These are phyloP conservation scores for Temnothorax longispinosus DNA, from an alignment of 1,140 invertebrate genomes.

Conservation along the genomic window DNA sequence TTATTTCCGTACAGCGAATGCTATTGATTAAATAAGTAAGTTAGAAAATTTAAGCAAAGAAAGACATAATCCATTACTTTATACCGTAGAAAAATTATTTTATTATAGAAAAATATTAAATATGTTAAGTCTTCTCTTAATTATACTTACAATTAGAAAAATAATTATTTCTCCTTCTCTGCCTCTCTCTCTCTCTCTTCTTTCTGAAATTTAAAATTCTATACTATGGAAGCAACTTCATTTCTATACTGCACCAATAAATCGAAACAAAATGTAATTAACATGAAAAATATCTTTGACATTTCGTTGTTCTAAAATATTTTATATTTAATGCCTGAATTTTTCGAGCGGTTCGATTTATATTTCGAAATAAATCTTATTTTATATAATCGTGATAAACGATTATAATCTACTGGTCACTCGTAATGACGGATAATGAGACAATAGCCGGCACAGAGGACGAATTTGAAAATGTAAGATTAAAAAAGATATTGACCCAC, in stretches of 20 bases:
- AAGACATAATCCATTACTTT: background rate
- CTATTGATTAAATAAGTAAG: background rate
- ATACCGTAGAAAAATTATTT: background rate
- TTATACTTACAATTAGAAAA: background rate
- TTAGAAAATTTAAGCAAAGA: constrained; percentile 5
- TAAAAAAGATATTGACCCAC: background rate
- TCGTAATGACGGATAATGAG: constrained; percentile 29
- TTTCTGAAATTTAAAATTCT: background rate
- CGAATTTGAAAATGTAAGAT: constrained; percentile 44
- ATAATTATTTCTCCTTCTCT: background rate
- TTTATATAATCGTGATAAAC: background rate
- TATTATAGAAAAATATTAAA: background rate
- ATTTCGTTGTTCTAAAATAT: constrained; percentile 5
- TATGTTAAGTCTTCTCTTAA: background rate
- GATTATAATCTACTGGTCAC: background rate
- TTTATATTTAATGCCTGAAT: background rate
- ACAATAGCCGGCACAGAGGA: background rate
- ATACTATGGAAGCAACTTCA: constrained; percentile 33
- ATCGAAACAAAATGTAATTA: constrained; percentile 42
- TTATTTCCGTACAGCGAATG: constrained; percentile 1
- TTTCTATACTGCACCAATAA: background rate
- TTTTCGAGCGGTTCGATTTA: background rate
- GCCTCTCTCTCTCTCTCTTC: background rate
- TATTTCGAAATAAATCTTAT: background rate
- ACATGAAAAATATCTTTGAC: constrained; percentile 12